Evolutionary conservation across 2,888 invertebrate species (phyloP).

Genomic region (Campopleginae sp.): DNA sequence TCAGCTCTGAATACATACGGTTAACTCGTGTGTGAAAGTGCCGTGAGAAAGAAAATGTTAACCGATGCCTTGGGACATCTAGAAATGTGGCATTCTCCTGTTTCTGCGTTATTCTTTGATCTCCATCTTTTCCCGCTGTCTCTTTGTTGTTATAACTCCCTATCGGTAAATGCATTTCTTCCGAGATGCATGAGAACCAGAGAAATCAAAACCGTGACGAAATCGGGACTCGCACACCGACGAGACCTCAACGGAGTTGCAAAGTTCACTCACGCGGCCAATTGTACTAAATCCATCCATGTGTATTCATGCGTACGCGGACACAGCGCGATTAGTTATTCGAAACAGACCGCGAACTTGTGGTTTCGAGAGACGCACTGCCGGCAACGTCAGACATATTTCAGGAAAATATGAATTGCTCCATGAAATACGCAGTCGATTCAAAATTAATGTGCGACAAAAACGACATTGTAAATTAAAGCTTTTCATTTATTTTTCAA

Average conservation of each 20-base stretch:
- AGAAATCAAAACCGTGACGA: conserved; percentile 40
- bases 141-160: neutral
- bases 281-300: conserved; percentile 3
- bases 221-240: neutral
- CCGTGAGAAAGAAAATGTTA: conserved; percentile 63
- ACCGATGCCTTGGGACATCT: conserved; percentile 51
- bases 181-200: conserved; percentile 1
- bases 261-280: conserved; percentile 5
- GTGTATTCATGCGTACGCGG: neutral
- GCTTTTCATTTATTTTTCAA: neutral
- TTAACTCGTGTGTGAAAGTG: conserved; percentile 54
- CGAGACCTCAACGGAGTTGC: conserved; percentile 17
- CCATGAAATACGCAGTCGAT: neutral
- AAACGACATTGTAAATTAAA: neutral
- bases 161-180: neutral
- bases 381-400: neutral
- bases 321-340: conserved; percentile 11
- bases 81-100: conserved; percentile 49
- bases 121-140: conserved; percentile 18
- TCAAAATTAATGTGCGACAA: neutral
- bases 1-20: conserved; percentile 21
- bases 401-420: neutral
- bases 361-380: neutral
- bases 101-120: conserved; percentile 12
- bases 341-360: conserved; percentile 16